Conservation (phyloP, 2,113 vertebrate genomes). For the Crotalus tigris region DNA sequence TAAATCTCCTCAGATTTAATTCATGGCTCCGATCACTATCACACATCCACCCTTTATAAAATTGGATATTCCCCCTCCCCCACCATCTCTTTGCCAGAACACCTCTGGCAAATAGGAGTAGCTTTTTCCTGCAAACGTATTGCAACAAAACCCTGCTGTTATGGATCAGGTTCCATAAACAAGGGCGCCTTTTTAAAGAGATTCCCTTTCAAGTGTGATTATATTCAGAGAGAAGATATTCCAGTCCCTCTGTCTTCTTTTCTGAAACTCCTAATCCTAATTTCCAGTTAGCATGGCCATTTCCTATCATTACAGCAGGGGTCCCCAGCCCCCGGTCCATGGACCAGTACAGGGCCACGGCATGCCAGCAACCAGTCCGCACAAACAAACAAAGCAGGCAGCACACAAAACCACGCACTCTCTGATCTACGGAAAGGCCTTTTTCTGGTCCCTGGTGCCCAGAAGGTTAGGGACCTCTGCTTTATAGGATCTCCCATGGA, state of each 20-base stretch:
- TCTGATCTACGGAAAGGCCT: too few species aligned
- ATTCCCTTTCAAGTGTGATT: neutral
- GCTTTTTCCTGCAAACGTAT: neutral
- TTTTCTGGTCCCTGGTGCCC: too few species aligned
- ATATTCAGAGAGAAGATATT: neutral
- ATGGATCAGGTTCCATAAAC: neutral
- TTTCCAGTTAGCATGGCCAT: neutral
- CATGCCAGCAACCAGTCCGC: too few species aligned
- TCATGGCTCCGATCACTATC: neutral
- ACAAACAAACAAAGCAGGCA: too few species aligned
- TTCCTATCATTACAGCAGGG: neutral
- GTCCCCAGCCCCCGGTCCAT: too few species aligned
- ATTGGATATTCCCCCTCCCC: fast-evolving
- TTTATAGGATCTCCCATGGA: neutral
- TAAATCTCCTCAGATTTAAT: neutral
- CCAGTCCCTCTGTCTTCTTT: neutral
- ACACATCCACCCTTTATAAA: neutral
- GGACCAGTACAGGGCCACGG: too few species aligned
- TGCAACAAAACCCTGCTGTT: neutral
- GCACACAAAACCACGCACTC: too few species aligned
- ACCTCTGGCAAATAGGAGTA: neutral
- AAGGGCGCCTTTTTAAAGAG: neutral
- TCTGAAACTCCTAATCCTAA: neutral
- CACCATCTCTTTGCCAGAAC: neutral
- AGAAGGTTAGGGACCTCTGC: too few species aligned